Base-by-base conservation (phyloP, 2,888 invertebrate genomes). In the Smittia aterrima region DNA sequence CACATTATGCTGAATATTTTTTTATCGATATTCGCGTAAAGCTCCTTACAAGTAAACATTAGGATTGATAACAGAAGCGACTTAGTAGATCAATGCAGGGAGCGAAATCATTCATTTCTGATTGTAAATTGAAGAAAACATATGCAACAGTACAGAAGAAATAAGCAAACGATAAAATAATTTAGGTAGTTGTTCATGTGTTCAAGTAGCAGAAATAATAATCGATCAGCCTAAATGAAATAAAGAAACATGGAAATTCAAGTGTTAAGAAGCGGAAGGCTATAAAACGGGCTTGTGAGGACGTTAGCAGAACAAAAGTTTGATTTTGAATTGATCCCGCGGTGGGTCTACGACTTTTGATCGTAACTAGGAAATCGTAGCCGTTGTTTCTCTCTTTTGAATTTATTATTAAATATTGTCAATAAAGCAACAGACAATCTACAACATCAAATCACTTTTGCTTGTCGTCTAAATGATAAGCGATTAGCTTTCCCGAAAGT, bases 341-440 rank as follows among this genome's bases (percentile, higher is more conserved):
- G 75, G 76, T 76, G 76, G 76, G 75, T 77, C 77, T 77, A 77
- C 77, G 77, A 75, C n/a, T n/a, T n/a, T n/a, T n/a, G n/a, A n/a
- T n/a, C n/a, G n/a, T n/a, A n/a, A n/a, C n/a, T n/a, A n/a, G 76
- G 77, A 77, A 58, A 18, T 47, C 53, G 18, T 6, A 47, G 2
- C 9, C 4, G 66, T 75, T n/a, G n/a, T 25, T 75, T 38, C 9
- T 62, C 70, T 64, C 47, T 66, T 53, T 22, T 67, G 64, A 6
- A 3, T 32, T 32, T 32, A 9, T 32, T 18, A 25, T 64, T 25
- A 53, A 64, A 66, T 25, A 22, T 13, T 20, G 22, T 11, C 11
- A 58, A 18, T 25, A 54, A 13, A 54, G 54, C n/a, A 71, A 71
- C 25, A 47, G 24, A 27, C 11, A 53, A 62, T 62, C 40, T 66